Evolutionary conservation across 2,113 vertebrate species (phyloP).

Genomic region (Podilymbus podiceps): DNA sequence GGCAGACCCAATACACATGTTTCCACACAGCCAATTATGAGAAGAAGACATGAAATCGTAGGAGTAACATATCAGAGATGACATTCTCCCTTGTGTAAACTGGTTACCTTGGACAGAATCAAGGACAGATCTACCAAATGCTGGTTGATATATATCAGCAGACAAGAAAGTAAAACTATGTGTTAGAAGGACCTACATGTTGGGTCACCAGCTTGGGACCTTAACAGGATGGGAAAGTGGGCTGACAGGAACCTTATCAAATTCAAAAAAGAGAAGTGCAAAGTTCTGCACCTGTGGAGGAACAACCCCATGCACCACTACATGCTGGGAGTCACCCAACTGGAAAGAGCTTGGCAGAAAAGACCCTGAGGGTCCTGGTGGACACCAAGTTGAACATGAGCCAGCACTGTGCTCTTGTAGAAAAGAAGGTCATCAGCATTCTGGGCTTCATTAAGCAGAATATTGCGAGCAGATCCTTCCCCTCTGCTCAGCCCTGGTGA

Average conservation of each 20-base stretch:
- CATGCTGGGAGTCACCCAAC: neutral
- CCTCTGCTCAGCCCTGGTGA: neutral
- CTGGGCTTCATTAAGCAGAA: neutral
- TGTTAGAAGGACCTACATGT: neutral
- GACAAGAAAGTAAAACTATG: neutral
- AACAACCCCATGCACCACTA: neutral
- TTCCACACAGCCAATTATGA: neutral
- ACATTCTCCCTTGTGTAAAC: neutral
- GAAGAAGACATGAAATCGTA: neutral
- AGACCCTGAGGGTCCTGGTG: neutral
- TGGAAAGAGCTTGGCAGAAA: neutral
- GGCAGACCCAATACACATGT: neutral
- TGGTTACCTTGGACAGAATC: neutral
- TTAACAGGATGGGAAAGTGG: neutral
- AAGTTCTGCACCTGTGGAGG: neutral
- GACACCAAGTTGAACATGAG: neutral
- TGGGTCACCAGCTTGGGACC: rapidly evolving
- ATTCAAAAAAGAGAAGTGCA: neutral
- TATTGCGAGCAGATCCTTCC: neutral
- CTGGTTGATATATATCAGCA: neutral
- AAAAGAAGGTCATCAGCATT: neutral
- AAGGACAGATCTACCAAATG: neutral
- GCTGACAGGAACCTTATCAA: neutral
- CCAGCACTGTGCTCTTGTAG: neutral
- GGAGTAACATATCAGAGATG: neutral